Conservation (phyloP, 2,888 invertebrate species). For the Cylloceria caligata region DNA sequence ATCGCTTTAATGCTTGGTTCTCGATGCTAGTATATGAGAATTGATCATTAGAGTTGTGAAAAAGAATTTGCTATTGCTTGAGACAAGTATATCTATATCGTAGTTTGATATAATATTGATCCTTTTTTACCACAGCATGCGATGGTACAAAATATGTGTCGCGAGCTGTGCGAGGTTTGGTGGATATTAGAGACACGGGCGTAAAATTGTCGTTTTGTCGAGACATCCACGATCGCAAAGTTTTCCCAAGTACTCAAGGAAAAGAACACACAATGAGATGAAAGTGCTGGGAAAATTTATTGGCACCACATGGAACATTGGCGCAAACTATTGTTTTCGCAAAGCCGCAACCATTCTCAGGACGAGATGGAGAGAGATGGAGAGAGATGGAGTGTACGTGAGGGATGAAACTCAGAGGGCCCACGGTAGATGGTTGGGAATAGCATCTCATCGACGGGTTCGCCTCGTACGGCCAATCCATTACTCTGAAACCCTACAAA, state of each 20-base stretch:
- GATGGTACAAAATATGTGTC: conserved; percentile 21
- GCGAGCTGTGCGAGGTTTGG: background rate
- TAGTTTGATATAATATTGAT: background rate
- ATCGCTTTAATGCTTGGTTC: too few species aligned
- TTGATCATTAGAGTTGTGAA: too few species aligned
- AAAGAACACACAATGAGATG: conserved; percentile 17
- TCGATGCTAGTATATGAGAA: too few species aligned
- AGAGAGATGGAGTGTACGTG: conserved; percentile 23
- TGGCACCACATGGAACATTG: conserved; percentile 53
- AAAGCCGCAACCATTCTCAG: conserved; percentile 45
- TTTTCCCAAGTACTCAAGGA: conserved; percentile 14
- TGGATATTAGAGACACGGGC: background rate
- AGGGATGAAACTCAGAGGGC: conserved; percentile 3
- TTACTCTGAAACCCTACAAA: conserved; percentile 15
- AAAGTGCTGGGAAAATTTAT: conserved; percentile 56
- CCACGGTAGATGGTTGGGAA: background rate
- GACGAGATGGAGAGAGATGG: background rate
- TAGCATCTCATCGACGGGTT: conserved; percentile 36
- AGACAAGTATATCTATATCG: too few species aligned
- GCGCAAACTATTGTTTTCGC: conserved; percentile 57
- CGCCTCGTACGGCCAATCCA: conserved; percentile 29
- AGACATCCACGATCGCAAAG: background rate
- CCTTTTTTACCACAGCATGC: background rate
- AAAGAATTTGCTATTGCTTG: too few species aligned
- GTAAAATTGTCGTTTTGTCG: conserved; percentile 11